These are phyloP conservation scores for Cydia strobilella DNA, from an alignment of 1,140 invertebrate genomes.

Conservation along the genomic window DNA sequence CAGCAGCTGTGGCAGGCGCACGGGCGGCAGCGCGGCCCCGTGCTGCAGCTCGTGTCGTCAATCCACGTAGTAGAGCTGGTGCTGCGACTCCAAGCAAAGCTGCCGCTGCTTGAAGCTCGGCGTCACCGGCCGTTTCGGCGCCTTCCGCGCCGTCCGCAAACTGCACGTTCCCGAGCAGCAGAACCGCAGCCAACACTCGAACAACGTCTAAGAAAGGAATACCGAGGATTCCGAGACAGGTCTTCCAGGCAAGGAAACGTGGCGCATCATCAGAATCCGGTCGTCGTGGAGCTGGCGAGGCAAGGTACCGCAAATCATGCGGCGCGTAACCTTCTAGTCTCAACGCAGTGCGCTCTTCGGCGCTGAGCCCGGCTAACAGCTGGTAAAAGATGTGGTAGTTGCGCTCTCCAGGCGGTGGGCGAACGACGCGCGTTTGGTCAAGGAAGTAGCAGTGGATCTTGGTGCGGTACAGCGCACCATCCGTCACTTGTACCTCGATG, in stretches of 20 bases:
- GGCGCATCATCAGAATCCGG: slow-evolving; percentile 65
- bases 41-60: slow-evolving; percentile 91
- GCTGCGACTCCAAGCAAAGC: slow-evolving; percentile 51
- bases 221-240: slow-evolving; percentile 92
- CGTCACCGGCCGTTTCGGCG: slow-evolving; percentile 83
- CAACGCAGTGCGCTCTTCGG: slow-evolving; percentile 92
- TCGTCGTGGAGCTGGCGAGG: slow-evolving; percentile 84
- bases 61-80: slow-evolving; percentile 86
- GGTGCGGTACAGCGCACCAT: slow-evolving; percentile 95
- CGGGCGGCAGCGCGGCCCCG: slow-evolving; percentile 90
- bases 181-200: slow-evolving; percentile 92
- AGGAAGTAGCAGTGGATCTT: slow-evolving; percentile 98
- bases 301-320: slow-evolving; percentile 89
- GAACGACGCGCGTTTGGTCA: slow-evolving; percentile 95
- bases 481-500: slow-evolving; percentile 98
- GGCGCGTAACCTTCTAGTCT: slow-evolving; percentile 92
- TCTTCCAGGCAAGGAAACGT: slow-evolving; percentile 93
- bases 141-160: slow-evolving; percentile 86
- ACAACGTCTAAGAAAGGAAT: slow-evolving; percentile 97
- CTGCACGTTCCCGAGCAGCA: slow-evolving; percentile 94
- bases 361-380: slow-evolving; percentile 93
- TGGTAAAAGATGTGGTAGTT: slow-evolving; percentile 99
- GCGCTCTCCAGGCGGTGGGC: slow-evolving; percentile 91
- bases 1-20: slow-evolving; percentile 89
- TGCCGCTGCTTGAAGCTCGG: slow-evolving; percentile 90